Conservation (phyloP, 2,888 invertebrate species). For the Caenorhabditis sulstoni region DNA sequence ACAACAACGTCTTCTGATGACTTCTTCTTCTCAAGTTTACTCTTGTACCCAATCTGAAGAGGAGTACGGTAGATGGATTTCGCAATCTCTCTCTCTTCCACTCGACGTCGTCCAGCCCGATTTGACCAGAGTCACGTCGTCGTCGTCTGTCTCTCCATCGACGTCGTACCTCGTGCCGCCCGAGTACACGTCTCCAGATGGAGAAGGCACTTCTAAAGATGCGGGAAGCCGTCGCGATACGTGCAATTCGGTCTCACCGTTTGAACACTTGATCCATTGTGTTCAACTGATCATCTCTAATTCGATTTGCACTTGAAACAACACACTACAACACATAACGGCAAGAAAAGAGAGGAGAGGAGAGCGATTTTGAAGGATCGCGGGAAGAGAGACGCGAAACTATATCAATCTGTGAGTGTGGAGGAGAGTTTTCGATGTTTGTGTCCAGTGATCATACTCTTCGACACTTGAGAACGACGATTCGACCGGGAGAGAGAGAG, state of each 20-base stretch:
- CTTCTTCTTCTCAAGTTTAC: too few relatives aligned
- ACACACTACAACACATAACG: conserved; percentile 30
- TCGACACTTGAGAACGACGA: too few relatives aligned
- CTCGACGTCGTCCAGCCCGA: not conserved
- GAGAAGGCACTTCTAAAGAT: conserved; percentile 21
- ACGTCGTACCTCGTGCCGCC: conserved; percentile 12
- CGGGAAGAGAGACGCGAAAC: too few relatives aligned
- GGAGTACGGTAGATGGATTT: not conserved
- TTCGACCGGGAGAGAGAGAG: too few relatives aligned
- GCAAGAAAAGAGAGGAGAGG: not conserved
- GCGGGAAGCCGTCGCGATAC: conserved; percentile 15
- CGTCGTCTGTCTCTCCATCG: conserved; percentile 5
- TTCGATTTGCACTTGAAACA: conserved; percentile 38
- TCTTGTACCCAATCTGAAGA: too few relatives aligned
- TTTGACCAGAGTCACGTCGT: conserved; percentile 36
- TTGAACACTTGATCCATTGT: conserved; percentile 50
- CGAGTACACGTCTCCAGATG: not conserved
- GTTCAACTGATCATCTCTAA: conserved; percentile 49
- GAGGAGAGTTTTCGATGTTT: too few relatives aligned
- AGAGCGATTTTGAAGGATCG: too few relatives aligned
- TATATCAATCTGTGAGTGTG: too few relatives aligned
- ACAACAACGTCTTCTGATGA: too few relatives aligned
- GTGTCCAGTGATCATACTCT: too few relatives aligned
- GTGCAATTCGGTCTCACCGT: conserved; percentile 29
- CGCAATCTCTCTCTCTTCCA: conserved; percentile 7